Conservation (phyloP, 1,140 invertebrate genomes). For the Caenorhabditis tropicalis region DNA sequence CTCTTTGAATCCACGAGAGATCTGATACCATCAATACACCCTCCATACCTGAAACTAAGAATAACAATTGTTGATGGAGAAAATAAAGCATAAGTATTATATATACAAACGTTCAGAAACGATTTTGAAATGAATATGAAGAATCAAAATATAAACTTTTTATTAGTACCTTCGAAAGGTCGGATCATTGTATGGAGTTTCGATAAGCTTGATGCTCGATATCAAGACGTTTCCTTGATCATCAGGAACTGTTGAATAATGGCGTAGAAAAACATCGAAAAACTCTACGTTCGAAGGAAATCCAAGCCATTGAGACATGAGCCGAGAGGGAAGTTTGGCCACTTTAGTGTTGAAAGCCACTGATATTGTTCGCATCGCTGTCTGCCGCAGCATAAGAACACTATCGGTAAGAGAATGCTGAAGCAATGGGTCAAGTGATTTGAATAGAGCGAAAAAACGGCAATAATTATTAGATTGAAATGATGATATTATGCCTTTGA, state of each 20-base stretch:
- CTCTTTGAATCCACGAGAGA: conserved; percentile 55
- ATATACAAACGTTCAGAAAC: too few relatives aligned
- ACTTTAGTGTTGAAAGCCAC: neutral
- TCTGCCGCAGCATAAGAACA: neutral
- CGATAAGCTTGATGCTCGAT: neutral
- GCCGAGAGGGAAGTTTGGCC: neutral
- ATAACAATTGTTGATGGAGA: neutral
- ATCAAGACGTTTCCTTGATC: neutral
- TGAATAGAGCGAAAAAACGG: neutral
- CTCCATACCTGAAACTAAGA: conserved; percentile 43
- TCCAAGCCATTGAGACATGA: neutral
- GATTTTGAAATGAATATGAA: too few relatives aligned
- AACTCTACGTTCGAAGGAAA: neutral
- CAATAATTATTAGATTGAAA: neutral
- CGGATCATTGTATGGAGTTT: neutral
- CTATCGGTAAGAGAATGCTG: neutral
- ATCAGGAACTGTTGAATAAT: neutral
- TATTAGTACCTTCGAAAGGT: neutral
- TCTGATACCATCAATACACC: conserved; percentile 51
- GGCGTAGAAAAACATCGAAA: neutral
- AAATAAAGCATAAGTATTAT: too few relatives aligned
- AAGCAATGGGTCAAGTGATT: neutral
- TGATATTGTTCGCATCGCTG: neutral
- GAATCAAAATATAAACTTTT: neutral
- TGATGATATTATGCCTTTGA: neutral